Base-by-base conservation (phyloP, 2,113 vertebrate genomes). In the Gymnocephalus cernua region DNA sequence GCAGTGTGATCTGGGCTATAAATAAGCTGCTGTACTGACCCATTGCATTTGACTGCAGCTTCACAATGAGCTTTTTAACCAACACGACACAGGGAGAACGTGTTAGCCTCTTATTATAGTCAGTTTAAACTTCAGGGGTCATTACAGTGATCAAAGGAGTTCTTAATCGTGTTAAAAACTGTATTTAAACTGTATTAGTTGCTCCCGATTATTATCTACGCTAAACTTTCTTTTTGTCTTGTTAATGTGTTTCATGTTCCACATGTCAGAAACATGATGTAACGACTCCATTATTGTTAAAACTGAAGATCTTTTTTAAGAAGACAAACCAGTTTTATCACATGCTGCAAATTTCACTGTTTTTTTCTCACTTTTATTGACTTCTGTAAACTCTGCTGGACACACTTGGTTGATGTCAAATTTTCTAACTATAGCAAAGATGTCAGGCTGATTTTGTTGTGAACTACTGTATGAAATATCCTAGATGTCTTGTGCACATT, bases 11-110 rank as follows among this genome's bases (percentile, higher is more conserved):
- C 63, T 0, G 56, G 82, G 77, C 84, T 88, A 83, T 76, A 86
- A 92, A 84, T 88, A 84, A 23, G 32, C 54, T 57, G 62, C 81
- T 47, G 85, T 1, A 56, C 76, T 82, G 86, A 84, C 74, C 87
- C 82, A 76, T 18, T 89, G 85, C 79, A 66, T 82, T 3, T 15
- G 47, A 81, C 50, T 6, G 5, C 80, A 68, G 74, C 74, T 13
- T 48, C 79, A 59, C 66, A 15, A 58, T 44, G 76, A 85, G 79
- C 81, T 56, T 32, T 44, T 63, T 59, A 47, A 62, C 54, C 57
- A 23, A 32, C 25, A 18, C 1, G 44, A 77, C 53, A 45, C 18
- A n/a, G 56, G 7, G 21, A 6, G 35, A 69, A 57, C 76, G 48
- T 23, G 5, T 3, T n/a, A 25, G 57, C 25, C 21, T 13, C 27